phyloP scores from a whole-genome alignment of 2,797 vertebrate genomes.

The Graptemys geographica region DNA sequence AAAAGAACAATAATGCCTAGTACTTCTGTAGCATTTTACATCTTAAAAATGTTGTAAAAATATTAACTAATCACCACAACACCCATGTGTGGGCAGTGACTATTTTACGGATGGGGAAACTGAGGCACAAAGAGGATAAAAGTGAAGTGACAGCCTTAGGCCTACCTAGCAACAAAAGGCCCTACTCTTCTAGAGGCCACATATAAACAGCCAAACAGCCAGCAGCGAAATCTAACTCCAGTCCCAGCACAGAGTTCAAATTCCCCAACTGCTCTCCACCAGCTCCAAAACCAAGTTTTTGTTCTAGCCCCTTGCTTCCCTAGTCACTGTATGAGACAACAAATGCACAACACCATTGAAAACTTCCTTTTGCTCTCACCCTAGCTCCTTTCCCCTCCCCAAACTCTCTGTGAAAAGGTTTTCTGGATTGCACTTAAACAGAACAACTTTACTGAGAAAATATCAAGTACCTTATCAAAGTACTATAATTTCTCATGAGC shows the following conservation, averaged over 20 bases:
- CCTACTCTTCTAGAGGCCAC: background rate
- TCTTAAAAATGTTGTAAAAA: background rate
- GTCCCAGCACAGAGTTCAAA: background rate
- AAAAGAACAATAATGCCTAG: background rate
- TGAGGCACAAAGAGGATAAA: background rate
- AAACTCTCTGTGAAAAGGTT: background rate
- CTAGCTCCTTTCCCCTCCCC: too few species aligned
- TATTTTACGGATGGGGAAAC: background rate
- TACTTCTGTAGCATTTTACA: too few species aligned
- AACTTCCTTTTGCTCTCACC: background rate
- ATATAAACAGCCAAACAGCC: background rate
- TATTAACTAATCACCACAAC: background rate
- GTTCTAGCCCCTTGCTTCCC: background rate
- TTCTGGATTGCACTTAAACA: rapidly evolving
- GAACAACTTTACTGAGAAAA: background rate
- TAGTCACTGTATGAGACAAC: background rate
- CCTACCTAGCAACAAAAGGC: background rate
- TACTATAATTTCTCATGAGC: background rate
- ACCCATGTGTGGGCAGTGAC: background rate
- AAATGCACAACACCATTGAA: background rate
- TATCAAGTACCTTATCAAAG: background rate
- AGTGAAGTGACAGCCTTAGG: background rate
- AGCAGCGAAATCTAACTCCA: background rate
- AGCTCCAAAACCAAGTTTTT: background rate
- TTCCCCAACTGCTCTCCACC: background rate